A percentile compares a stretch with the other conserved stretches of the same genome.
These are phyloP conservation scores for Matsumurasca onukii DNA, from an alignment of 1,140 invertebrate genomes.

Conservation along the genomic window DNA sequence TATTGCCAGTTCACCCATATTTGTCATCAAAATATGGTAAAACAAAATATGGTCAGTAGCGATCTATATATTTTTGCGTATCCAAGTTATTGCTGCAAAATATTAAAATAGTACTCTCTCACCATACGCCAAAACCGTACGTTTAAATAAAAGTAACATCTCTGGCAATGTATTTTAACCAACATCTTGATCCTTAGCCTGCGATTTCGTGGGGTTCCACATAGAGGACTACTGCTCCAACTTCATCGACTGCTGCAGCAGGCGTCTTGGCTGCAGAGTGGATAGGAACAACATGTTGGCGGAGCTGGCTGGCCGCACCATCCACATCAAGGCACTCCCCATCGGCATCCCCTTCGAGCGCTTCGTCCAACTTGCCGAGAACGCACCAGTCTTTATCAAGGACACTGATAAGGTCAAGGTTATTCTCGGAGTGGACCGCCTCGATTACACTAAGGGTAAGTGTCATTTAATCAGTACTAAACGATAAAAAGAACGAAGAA, in stretches of 20 bases:
- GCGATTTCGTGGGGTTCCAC: conserved; percentile 91
- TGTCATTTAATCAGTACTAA: too few species aligned
- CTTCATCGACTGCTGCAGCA: conserved; percentile 88
- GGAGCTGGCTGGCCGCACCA: conserved; percentile 81
- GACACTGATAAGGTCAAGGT: conserved; percentile 62
- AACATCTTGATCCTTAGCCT: too few species aligned
- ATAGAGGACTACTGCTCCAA: conserved; percentile 90
- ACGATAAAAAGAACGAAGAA: too few species aligned
- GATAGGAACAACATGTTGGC: conserved; percentile 81
- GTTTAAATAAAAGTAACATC: too few species aligned
- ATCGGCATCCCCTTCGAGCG: conserved; percentile 87
- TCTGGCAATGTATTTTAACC: too few species aligned
- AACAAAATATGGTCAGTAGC: too few species aligned
- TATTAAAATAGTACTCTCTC: too few species aligned
- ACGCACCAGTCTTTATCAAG: conserved; percentile 67
- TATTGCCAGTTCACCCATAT: too few species aligned
- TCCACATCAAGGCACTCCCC: conserved; percentile 76
- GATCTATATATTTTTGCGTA: too few species aligned
- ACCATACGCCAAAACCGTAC: too few species aligned
- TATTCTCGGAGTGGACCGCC: conserved; percentile 84
- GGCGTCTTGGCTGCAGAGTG: conserved; percentile 81
- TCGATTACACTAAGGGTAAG: conserved; percentile 85
- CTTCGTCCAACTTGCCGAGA: conserved; percentile 79
- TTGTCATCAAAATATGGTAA: too few species aligned
- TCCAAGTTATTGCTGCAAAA: too few species aligned